These are phyloP conservation scores for Amia ocellicauda DNA, from an alignment of 2,113 vertebrate genomes.

Conservation along the genomic window DNA sequence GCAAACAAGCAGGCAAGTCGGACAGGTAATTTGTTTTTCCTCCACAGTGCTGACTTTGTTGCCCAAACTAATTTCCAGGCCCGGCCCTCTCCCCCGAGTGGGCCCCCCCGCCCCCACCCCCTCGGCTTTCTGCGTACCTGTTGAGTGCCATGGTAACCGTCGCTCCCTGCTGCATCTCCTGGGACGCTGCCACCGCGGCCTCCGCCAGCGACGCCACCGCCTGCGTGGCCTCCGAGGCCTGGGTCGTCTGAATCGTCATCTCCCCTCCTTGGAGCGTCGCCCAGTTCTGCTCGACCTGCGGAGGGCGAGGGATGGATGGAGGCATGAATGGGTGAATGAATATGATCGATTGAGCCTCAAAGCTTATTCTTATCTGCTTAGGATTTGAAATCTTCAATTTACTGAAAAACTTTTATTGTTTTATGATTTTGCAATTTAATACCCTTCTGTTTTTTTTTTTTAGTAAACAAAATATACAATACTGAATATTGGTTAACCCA, in stretches of 20 bases:
- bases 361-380: too few species aligned
- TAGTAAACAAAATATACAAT: too few species aligned
- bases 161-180: slow-evolving; percentile 88
- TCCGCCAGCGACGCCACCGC: slow-evolving; percentile 93
- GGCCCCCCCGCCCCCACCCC: not conserved
- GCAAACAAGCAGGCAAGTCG: too few species aligned
- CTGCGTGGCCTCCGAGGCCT: slow-evolving; percentile 93
- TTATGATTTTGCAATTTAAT: too few species aligned
- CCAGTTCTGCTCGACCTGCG: slow-evolving; percentile 87
- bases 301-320: too few species aligned
- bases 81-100: not conserved
- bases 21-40: slow-evolving; percentile 1
- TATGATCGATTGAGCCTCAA: too few species aligned
- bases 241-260: slow-evolving; percentile 98
- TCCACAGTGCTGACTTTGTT: not conserved
- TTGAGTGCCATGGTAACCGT: slow-evolving; percentile 98
- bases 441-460: too few species aligned
- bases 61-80: not conserved
- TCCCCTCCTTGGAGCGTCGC: slow-evolving; percentile 90
- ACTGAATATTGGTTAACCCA: too few species aligned
- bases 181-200: slow-evolving; percentile 89
- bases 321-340: too few species aligned
- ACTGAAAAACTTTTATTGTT: too few species aligned
- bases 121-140: slow-evolving; percentile 68
- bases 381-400: too few species aligned